Evolutionary conservation across 1,140 invertebrate species (phyloP).

Genomic region (Brachystomella parvula): DNA sequence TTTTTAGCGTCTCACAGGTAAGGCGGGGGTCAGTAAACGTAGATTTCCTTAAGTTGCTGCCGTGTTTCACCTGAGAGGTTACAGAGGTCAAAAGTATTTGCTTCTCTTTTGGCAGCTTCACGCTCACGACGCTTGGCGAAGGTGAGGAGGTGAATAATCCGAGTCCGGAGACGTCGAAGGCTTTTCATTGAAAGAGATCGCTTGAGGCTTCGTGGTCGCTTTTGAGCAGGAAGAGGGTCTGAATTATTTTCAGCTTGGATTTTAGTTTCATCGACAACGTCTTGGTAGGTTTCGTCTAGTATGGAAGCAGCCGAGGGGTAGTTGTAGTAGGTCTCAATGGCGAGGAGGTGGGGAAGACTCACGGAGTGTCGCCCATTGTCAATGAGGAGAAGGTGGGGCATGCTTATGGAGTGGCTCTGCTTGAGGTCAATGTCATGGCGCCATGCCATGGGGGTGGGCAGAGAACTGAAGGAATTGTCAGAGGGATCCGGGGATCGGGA

Average conservation of each 20-base stretch:
- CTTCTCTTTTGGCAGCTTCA: not conserved
- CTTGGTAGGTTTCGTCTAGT: not conserved
- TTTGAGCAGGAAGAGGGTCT: not conserved
- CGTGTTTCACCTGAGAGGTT: not conserved
- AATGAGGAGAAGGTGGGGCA: not conserved
- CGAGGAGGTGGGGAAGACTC: not conserved
- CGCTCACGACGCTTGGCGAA: not conserved
- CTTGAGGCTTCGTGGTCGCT: not conserved
- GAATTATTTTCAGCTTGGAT: not conserved
- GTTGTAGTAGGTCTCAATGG: slow-evolving; percentile 7
- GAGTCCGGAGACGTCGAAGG: not conserved
- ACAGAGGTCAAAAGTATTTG: not conserved
- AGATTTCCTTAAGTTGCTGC: slow-evolving; percentile 5
- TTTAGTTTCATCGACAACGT: not conserved
- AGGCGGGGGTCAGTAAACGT: not conserved
- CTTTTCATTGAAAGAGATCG: not conserved
- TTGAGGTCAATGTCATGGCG: not conserved
- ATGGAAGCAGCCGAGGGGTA: slow-evolving; percentile 4
- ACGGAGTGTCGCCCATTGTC: not conserved
- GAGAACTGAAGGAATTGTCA: not conserved
- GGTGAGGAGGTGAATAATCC: not conserved
- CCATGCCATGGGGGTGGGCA: not conserved
- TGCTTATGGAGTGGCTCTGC: not conserved
- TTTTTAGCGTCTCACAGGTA: too few species aligned
- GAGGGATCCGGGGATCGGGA: not conserved